Evolutionary conservation across 2,888 invertebrate genomes (phyloP).

Genomic region (Belgica antarctica): DNA sequence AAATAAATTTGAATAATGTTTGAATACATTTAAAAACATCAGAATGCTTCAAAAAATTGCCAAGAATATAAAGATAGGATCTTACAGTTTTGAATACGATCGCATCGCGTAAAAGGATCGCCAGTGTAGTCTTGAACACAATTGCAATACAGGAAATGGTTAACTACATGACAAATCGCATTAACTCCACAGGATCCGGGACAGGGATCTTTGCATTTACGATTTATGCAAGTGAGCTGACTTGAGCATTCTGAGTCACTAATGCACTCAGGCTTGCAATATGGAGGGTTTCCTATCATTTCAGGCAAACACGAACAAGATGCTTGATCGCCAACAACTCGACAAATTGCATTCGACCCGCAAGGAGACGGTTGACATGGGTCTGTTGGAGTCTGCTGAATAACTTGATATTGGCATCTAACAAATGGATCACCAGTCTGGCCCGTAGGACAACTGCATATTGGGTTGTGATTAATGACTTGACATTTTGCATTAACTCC

Average conservation of each 20-base stretch:
- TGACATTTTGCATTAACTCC: slow-evolving; percentile 74
- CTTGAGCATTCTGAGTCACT: slow-evolving; percentile 70
- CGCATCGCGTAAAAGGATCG: slow-evolving; percentile 46
- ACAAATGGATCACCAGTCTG: slow-evolving; percentile 72
- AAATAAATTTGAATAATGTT: not conserved
- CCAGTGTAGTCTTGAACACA: slow-evolving; percentile 66
- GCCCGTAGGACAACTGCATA: slow-evolving; percentile 64
- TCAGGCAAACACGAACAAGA: slow-evolving; percentile 75
- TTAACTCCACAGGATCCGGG: slow-evolving; percentile 78
- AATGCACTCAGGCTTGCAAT: slow-evolving; percentile 72
- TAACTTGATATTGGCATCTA: slow-evolving; percentile 56
- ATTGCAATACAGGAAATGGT: slow-evolving; percentile 66
- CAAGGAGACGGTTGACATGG: slow-evolving; percentile 83
- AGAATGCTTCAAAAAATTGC: slow-evolving; percentile 48
- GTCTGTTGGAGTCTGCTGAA: slow-evolving; percentile 48
- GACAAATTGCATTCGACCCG: slow-evolving; percentile 77
- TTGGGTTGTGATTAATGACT: slow-evolving; percentile 69
- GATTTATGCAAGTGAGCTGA: slow-evolving; percentile 72
- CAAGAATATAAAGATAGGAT: slow-evolving; percentile 16
- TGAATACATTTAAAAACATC: not conserved
- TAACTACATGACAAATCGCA: slow-evolving; percentile 72
- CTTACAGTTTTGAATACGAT: slow-evolving; percentile 45
- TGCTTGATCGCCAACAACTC: slow-evolving; percentile 58
- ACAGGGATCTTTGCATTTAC: slow-evolving; percentile 81
- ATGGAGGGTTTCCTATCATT: slow-evolving; percentile 72